Conservation (phyloP, 2,888 invertebrate species). For the Cepaea hortensis region DNA sequence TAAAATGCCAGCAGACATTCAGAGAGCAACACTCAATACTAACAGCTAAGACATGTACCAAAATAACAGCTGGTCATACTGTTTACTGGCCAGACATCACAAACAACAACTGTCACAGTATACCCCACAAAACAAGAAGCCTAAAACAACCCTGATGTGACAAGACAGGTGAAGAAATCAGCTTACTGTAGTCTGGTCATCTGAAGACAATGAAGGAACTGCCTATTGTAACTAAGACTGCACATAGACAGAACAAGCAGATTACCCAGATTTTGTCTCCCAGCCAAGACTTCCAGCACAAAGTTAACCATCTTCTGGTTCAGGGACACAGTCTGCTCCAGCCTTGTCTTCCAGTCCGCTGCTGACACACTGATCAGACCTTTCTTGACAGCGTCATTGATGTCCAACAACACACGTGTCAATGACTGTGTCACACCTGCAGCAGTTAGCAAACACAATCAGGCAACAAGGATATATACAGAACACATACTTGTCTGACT, state of each 20-base stretch:
- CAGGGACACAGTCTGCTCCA: slow-evolving; percentile 50
- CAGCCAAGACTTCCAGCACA: slow-evolving; percentile 62
- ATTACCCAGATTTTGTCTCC: slow-evolving; percentile 49
- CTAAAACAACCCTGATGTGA: too few relatives aligned
- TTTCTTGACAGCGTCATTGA: neutral
- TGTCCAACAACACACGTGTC: slow-evolving; percentile 3
- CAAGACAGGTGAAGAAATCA: too few relatives aligned
- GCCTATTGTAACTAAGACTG: too few relatives aligned
- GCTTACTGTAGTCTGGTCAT: too few relatives aligned
- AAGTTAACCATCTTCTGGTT: slow-evolving; percentile 55
- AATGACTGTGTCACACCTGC: slow-evolving; percentile 36
- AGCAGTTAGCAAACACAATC: neutral
- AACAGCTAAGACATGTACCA: too few relatives aligned
- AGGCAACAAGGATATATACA: neutral
- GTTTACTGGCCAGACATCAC: too few relatives aligned
- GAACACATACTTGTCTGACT: neutral
- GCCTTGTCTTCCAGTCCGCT: slow-evolving; percentile 37
- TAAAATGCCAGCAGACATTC: too few relatives aligned
- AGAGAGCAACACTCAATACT: too few relatives aligned
- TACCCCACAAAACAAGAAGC: too few relatives aligned
- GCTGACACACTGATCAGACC: neutral
- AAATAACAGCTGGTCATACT: too few relatives aligned
- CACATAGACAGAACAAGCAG: neutral
- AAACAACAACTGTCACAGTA: too few relatives aligned
- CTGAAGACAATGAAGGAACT: too few relatives aligned